Conservation (phyloP, 2,888 invertebrate genomes). For the Patella ulyssiponensis region DNA sequence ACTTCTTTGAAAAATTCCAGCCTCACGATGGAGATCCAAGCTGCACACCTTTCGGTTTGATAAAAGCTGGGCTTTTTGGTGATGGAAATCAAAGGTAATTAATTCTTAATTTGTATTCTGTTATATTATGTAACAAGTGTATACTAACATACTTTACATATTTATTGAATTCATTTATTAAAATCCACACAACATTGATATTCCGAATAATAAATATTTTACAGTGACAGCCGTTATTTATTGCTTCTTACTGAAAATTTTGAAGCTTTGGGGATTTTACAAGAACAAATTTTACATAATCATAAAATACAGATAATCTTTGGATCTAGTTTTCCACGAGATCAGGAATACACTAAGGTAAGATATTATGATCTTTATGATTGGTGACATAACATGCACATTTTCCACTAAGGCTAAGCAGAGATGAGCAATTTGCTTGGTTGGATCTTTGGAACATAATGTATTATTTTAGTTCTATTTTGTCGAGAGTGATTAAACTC, state of each 20-base stretch:
- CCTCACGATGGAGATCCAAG: constrained; percentile 46
- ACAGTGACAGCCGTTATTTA: constrained; percentile 66
- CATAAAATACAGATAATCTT: constrained; percentile 52
- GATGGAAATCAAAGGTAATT: constrained; percentile 28
- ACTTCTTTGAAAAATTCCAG: constrained; percentile 20
- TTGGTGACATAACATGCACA: too few relatives aligned
- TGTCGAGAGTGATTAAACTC: too few relatives aligned
- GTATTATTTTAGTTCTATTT: too few relatives aligned
- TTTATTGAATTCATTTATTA: too few relatives aligned
- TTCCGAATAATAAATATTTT: background rate
- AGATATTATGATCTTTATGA: background rate
- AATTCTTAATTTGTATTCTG: too few relatives aligned
- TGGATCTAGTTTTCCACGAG: constrained; percentile 66
- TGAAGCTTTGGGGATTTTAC: constrained; percentile 63
- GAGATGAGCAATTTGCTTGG: too few relatives aligned
- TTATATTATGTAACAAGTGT: too few relatives aligned
- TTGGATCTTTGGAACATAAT: too few relatives aligned
- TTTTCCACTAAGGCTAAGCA: too few relatives aligned
- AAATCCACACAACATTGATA: too few relatives aligned
- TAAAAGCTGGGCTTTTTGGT: constrained; percentile 47
- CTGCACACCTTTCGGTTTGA: constrained; percentile 55
- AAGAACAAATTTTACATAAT: constrained; percentile 55
- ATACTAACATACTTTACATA: too few relatives aligned
- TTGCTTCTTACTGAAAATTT: constrained; percentile 68
- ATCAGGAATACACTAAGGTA: constrained; percentile 66